phyloP scores from a whole-genome alignment of 2,888 invertebrate genomes.

The Didymodactylos carnosus region DNA sequence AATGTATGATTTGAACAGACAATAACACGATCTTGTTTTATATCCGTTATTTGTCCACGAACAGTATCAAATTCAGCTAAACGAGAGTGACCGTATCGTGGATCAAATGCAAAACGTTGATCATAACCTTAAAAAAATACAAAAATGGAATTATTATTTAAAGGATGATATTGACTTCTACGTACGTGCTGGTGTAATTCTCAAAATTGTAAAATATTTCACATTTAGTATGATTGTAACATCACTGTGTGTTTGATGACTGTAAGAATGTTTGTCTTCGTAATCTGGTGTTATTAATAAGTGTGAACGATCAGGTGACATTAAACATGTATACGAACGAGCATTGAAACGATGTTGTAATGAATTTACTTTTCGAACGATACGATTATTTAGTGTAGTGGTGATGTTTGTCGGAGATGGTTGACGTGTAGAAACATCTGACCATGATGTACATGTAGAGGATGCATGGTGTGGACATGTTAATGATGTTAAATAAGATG shows the following conservation, averaged over 20 bases:
- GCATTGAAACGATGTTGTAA: neutral
- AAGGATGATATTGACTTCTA: too few species aligned
- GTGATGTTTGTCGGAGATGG: neutral
- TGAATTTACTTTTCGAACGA: neutral
- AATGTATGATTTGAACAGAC: slow-evolving; percentile 3
- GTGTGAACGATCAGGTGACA: neutral
- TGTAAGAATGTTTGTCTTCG: neutral
- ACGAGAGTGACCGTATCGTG: neutral
- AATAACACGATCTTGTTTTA: neutral
- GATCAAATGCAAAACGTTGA: slow-evolving; percentile 6
- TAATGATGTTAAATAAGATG: neutral
- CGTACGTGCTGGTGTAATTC: neutral
- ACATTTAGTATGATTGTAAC: neutral
- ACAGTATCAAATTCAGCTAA: slow-evolving; percentile 6
- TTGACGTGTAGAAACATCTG: neutral
- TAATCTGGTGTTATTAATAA: slow-evolving; percentile 6
- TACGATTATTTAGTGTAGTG: neutral
- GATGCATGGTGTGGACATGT: neutral
- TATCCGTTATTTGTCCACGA: slow-evolving; percentile 1
- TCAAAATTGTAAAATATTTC: neutral
- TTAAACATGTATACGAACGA: neutral
- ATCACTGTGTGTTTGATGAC: neutral
- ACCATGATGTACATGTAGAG: neutral
- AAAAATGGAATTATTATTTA: neutral
- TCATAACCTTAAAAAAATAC: neutral